Base-by-base conservation (phyloP, 2,888 invertebrate genomes). In the Mesorhabditis sp. region DNA sequence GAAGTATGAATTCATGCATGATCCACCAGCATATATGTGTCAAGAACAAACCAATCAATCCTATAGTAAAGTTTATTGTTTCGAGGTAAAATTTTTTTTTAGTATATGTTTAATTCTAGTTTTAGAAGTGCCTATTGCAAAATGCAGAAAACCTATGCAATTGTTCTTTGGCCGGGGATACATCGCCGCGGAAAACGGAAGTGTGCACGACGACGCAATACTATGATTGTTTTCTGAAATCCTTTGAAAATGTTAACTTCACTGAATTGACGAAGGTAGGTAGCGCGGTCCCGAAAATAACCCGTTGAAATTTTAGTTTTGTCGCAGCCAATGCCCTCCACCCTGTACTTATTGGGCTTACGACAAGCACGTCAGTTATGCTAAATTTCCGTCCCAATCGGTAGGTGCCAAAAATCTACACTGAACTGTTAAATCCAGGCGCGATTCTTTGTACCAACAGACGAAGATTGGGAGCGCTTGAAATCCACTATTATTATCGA, bases 261-360 rank as follows among this genome's bases (percentile, higher is more conserved):
- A 28, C 28, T 28, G 28, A 28, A 28, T 28, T 28, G 28, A 28
- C 28, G 28, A 28, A 28, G 28, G 28, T 28, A 28, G 28, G 28
- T 28, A 1, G 28, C 28, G 28, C 28, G 2, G 28, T 28, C 28
- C 28, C 28, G 28, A 28, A 28, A 28, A 28, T 28, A 28, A 28
- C 28, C 28, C 28, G 28, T 28, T 28, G 28, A 28, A 28, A 1
- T 15, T 58, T 50, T 10, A 67, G 7, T 13, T 28, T 13, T 28
- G 3, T 70, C 71, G 10, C 62, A 76, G 63, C 5, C 70, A 75
- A 43, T 84, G 84, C 69, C 74, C 75, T 28, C 74, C 82, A 4
- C 82, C 82, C 4, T 84, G 84, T 62, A 70, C 74, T 7, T 80
- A 82, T 45, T 83, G 82, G 82, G 73, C 76, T 10, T 84, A 82